Percentiles rank a stretch among this genome's conserved stretches.
Conservation (phyloP, 2,888 invertebrate genomes). For the Platyscelio sp. region DNA sequence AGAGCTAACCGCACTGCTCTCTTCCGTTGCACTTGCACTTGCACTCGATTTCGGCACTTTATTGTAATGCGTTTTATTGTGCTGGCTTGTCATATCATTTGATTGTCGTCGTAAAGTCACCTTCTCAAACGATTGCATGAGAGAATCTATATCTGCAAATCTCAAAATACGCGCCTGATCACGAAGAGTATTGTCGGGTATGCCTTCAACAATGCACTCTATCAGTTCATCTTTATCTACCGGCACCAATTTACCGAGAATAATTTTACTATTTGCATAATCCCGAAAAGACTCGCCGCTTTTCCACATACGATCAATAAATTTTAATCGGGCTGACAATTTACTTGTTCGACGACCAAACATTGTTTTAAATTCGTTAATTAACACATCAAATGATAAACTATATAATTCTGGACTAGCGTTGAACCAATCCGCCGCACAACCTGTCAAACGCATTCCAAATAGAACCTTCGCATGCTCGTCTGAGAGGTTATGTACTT, state of each 20-base stretch:
- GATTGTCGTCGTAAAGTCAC: not conserved
- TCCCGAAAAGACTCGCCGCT: conserved; percentile 3
- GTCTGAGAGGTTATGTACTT: not conserved
- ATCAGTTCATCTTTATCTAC: conserved; percentile 7
- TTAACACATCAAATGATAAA: not conserved
- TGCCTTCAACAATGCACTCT: not conserved
- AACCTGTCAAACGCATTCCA: not conserved
- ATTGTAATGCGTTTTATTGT: not conserved
- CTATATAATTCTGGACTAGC: not conserved
- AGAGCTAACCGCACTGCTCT: not conserved
- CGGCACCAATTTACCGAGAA: not conserved
- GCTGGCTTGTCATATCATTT: not conserved
- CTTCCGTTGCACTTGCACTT: not conserved
- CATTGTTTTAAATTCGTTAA: not conserved
- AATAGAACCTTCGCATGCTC: not conserved
- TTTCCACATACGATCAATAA: not conserved
- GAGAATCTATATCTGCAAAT: not conserved
- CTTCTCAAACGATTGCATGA: not conserved
- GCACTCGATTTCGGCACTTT: not conserved
- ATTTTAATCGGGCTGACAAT: not conserved
- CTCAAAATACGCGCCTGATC: not conserved
- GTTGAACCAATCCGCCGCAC: not conserved
- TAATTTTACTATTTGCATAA: not conserved
- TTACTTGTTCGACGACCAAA: not conserved
- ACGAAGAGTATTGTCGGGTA: not conserved